Evolutionary conservation across 2,888 invertebrate species (phyloP).

Genomic region (Trichogramma dendrolimi): DNA sequence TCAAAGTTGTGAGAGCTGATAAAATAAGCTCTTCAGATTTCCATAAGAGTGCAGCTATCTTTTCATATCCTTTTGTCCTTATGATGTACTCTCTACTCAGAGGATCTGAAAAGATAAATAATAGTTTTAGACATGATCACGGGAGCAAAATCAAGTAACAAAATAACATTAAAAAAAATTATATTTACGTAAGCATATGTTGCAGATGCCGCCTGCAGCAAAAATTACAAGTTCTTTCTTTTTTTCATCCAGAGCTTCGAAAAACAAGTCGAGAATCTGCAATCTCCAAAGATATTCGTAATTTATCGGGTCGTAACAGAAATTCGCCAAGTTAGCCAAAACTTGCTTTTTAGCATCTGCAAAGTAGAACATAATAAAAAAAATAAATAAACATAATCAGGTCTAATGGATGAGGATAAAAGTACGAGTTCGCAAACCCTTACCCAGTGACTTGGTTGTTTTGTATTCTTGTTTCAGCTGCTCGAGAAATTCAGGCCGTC

Average conservation of each 20-base stretch:
- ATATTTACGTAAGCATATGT: conserved; percentile 69
- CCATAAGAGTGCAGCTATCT: conserved; percentile 57
- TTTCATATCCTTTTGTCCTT: conserved; percentile 60
- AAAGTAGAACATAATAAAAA: conserved; percentile 33
- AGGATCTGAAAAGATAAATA: conserved; percentile 60
- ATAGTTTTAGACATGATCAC: background rate
- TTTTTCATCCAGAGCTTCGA: conserved; percentile 66
- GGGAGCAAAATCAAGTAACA: conserved; percentile 13
- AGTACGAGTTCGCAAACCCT: conserved; percentile 25
- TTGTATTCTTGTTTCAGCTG: conserved; percentile 78
- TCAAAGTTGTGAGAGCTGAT: conserved; percentile 68
- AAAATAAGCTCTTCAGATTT: conserved; percentile 63
- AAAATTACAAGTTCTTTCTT: conserved; percentile 65
- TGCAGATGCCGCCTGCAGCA: conserved; percentile 78
- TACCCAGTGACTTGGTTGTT: conserved; percentile 67
- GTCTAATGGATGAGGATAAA: conserved; percentile 4
- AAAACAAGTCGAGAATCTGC: conserved; percentile 74
- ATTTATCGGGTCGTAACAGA: conserved; percentile 92
- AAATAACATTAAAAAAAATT: conserved; percentile 17
- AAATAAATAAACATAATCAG: background rate
- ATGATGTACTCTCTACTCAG: conserved; percentile 67
- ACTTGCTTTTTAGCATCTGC: conserved; percentile 80
- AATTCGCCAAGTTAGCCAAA: conserved; percentile 88
- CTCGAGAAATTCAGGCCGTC: conserved; percentile 73
- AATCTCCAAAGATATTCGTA: conserved; percentile 73